Conservation (phyloP, 2,888 invertebrate genomes). For the Nysson spinosus region DNA sequence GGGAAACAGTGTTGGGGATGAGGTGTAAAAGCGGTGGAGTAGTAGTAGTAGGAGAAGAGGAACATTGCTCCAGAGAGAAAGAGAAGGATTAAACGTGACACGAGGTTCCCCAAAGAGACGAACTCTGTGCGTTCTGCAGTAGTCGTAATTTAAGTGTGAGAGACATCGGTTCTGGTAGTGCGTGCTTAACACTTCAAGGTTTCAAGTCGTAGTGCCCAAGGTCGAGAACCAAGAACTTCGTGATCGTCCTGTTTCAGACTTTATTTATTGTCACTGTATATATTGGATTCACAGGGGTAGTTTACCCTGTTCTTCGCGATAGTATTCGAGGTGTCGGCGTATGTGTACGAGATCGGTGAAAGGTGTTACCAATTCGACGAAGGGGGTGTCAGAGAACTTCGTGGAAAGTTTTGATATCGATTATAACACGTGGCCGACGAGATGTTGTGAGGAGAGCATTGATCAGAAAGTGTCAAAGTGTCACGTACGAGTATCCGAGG, state of each 20-base stretch:
- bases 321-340: not conserved
- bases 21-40: slow-evolving; percentile 37
- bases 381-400: not conserved
- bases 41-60: slow-evolving; percentile 35
- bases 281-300: no score
- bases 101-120: slow-evolving; percentile 21
- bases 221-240: slow-evolving; percentile 20
- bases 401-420: slow-evolving; percentile 6
- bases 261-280: no score
- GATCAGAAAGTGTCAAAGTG: slow-evolving; percentile 19
- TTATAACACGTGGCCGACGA: slow-evolving; percentile 17
- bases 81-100: slow-evolving; percentile 33
- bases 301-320: not conserved
- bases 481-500: slow-evolving; percentile 5
- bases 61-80: slow-evolving; percentile 19
- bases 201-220: slow-evolving; percentile 11
- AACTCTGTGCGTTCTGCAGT: slow-evolving; percentile 35
- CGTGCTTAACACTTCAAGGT: slow-evolving; percentile 3
- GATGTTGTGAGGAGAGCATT: slow-evolving; percentile 12
- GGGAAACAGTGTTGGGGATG: slow-evolving; percentile 45
- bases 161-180: slow-evolving; percentile 6
- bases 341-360: not conserved
- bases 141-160: slow-evolving; percentile 50
- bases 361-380: not conserved
- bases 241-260: slow-evolving; percentile 12